phyloP scores from a whole-genome alignment of 2,797 vertebrate genomes.

The Syndactyla subalaris region DNA sequence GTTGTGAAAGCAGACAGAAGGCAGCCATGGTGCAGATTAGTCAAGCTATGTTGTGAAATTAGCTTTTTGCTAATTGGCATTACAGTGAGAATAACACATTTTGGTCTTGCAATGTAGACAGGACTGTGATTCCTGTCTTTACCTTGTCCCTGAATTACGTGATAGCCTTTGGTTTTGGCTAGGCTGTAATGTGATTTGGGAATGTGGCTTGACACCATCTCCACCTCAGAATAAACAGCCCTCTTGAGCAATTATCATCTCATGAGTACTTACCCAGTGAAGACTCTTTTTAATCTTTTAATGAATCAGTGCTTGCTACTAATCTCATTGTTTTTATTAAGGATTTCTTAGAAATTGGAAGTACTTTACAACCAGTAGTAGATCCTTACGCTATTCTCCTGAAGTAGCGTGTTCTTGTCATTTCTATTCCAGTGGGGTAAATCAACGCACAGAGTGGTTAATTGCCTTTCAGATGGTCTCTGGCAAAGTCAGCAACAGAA shows the following conservation, averaged over 20 bases:
- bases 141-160: conserved; percentile 16
- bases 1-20: not conserved
- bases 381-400: not conserved
- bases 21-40: not conserved
- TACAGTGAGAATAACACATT: not conserved
- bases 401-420: not conserved
- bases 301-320: not conserved
- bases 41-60: not conserved
- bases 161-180: not conserved
- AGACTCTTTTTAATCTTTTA: not conserved
- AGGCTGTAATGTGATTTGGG: conserved; percentile 11
- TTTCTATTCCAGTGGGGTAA: not conserved
- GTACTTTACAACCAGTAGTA: not conserved
- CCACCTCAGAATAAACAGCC: not conserved
- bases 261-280: not conserved
- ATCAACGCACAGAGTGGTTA: not conserved
- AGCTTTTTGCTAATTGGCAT: not conserved
- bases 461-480: not conserved
- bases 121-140: not conserved
- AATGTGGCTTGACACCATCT: not conserved
- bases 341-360: not conserved
- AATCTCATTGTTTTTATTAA: not conserved
- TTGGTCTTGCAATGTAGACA: not conserved
- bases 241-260: not conserved
- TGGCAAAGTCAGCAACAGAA: not conserved